Evolutionary conservation across 1,140 invertebrate species (phyloP).

Genomic region (Paraescarpia echinospica): DNA sequence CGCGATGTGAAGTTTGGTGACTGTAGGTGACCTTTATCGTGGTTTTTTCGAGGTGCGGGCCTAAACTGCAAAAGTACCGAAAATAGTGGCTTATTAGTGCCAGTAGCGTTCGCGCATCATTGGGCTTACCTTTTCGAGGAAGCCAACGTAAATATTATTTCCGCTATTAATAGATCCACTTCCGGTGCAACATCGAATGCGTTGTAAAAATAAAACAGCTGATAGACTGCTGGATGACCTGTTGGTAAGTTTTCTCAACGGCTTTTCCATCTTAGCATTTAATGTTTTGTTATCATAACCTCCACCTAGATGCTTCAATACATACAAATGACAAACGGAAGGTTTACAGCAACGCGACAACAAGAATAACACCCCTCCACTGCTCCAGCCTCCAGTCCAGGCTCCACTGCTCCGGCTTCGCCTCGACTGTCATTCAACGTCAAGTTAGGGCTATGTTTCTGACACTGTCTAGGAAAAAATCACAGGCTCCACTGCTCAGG

Average conservation of each 20-base stretch:
- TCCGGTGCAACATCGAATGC: background rate
- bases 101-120: too few relatives aligned
- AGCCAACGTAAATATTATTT: background rate
- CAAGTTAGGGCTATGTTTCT: too few relatives aligned
- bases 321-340: background rate
- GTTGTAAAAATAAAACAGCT: background rate
- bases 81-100: too few relatives aligned
- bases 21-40: too few relatives aligned
- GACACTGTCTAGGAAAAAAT: too few relatives aligned
- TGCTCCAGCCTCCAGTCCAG: too few relatives aligned
- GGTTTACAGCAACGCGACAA: background rate
- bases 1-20: too few relatives aligned
- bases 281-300: background rate
- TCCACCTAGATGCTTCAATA: background rate
- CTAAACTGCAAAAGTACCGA: too few relatives aligned
- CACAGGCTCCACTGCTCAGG: too few relatives aligned
- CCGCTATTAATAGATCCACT: background rate
- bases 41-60: too few relatives aligned
- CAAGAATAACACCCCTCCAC: too few relatives aligned
- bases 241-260: background rate
- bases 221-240: background rate
- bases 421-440: too few relatives aligned
- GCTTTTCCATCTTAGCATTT: background rate
- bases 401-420: background rate
- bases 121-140: background rate